Evolutionary conservation across 2,888 invertebrate genomes (phyloP).

Genomic region (Chironomus tentans): DNA sequence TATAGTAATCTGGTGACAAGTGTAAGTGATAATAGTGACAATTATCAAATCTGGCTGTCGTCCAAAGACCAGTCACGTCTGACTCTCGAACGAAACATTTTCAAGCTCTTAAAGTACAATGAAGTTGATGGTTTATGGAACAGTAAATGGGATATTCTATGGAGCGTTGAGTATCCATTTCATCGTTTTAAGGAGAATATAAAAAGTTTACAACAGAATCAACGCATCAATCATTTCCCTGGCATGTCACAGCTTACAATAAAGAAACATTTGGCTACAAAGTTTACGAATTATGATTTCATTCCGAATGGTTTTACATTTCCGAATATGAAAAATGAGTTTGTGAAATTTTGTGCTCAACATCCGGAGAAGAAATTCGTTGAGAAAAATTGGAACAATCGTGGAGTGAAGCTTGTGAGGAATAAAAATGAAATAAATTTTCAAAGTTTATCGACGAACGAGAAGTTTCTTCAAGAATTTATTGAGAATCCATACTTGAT

Average conservation of each 20-base stretch:
- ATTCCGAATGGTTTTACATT: background rate
- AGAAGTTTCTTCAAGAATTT: background rate
- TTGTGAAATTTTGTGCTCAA: background rate
- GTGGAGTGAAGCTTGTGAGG: background rate
- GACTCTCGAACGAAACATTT: background rate
- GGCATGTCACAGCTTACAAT: background rate
- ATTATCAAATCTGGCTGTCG: background rate
- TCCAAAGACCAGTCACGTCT: background rate
- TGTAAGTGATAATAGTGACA: background rate
- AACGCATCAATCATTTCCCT: background rate
- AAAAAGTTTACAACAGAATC: background rate
- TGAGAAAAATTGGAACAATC: background rate
- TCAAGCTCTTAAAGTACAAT: background rate
- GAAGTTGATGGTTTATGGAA: background rate
- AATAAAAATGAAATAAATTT: background rate
- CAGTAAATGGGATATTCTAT: background rate
- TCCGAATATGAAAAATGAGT: background rate
- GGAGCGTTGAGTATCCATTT: background rate
- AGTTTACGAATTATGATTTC: background rate
- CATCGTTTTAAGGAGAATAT: background rate
- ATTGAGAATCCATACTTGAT: background rate
- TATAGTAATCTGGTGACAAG: background rate
- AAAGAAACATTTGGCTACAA: background rate
- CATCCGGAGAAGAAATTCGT: background rate
- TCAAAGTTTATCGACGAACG: background rate